Base-by-base conservation (phyloP, 2,888 invertebrate species). In the Lumbricus terrestris region DNA sequence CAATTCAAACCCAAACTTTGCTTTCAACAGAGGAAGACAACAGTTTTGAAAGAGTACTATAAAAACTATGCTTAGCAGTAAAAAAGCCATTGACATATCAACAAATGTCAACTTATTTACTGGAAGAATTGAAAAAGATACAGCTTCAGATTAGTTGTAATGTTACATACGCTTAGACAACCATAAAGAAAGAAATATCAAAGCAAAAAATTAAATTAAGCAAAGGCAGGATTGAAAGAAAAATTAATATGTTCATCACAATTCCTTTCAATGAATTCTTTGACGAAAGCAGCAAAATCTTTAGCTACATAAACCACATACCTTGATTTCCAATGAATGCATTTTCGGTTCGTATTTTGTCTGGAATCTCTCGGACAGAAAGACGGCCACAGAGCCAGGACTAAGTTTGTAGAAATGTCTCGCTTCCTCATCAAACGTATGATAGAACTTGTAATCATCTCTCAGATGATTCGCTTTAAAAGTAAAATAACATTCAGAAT, bases 271-370 rank as follows among this genome's bases (percentile, higher is more conserved):
- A 37, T 23, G 38, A 20, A n/a, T 18, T 29, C 8, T 6, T n/a
- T 34, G 88, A 88, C 2, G 35, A 23, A 35, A 38, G 40, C 34
- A 89, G 37, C 4, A 88, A 33, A 89, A 38, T 29, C 54, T 35
- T 0, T 47, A 83, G 33, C 16, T 34, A 34, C 18, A 33, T 18
- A 47, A 33, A 40, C 90, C n/a, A n/a, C 90, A 89, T 82, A 91
- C 89, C 40, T 91, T 83, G 69, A 91, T 29, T 38, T 88, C 38
- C 6, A 91, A 29, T 35, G 29, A 93, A 90, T 95, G 93, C 92
- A 94, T 94, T 91, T 95, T 95, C 29, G 95, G 95, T 93, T 96
- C 96, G 94, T 95, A 95, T 91, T 96, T 95, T 35, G 96, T 95
- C 90, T 95, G 94, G 93, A 95, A 96, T 83, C 95, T 94, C 91